phyloP scores from a whole-genome alignment of 2,797 vertebrate genomes.

The Mormyrus hasselquistii region DNA sequence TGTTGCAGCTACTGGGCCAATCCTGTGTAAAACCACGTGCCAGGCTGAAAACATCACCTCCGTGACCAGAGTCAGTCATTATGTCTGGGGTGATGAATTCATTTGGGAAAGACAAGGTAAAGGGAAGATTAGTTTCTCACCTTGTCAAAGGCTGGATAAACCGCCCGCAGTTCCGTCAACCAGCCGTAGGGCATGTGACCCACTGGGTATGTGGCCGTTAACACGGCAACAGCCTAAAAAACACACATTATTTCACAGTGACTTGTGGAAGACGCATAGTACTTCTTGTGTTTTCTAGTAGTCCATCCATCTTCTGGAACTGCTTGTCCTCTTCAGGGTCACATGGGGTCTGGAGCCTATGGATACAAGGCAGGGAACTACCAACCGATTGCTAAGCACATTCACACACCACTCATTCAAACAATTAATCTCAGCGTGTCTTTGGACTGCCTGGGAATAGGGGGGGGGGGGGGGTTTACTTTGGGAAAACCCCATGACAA shows the following conservation, averaged over 20 bases:
- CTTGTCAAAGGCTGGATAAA: constrained; percentile 98
- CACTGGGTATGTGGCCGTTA: constrained; percentile 95
- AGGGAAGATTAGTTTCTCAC: constrained; percentile 49
- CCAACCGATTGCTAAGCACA: neutral
- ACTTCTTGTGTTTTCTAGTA: neutral
- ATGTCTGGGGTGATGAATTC: neutral
- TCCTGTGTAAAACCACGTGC: neutral
- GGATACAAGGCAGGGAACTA: neutral
- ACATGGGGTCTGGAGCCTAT: neutral
- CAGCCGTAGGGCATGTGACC: constrained; percentile 99
- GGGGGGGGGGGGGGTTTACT: neutral
- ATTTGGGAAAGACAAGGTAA: neutral
- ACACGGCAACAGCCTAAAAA: constrained; percentile 86
- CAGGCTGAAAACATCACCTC: neutral
- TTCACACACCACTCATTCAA: neutral
- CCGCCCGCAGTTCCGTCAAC: constrained; percentile 90
- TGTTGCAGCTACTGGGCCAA: neutral
- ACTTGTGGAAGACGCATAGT: neutral
- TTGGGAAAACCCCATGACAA: neutral
- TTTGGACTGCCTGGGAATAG: no score
- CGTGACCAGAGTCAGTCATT: neutral
- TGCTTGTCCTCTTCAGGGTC: neutral
- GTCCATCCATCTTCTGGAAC: neutral
- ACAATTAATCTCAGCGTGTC: neutral
- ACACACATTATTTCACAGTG: neutral